Base-by-base conservation (phyloP, 2,113 vertebrate genomes). In the Pagrus major region DNA sequence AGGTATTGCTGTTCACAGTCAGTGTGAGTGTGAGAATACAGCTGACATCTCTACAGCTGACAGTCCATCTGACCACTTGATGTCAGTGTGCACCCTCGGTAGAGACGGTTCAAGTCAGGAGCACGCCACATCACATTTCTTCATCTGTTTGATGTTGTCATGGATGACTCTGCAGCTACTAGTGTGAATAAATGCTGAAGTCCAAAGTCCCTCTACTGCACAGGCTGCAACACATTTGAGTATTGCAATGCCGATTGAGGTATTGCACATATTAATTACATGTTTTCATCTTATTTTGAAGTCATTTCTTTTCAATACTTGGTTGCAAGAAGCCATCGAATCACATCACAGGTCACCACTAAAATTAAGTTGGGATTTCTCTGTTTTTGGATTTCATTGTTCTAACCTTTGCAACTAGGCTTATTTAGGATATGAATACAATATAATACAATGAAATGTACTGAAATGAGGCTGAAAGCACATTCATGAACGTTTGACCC, bases 21-120 rank as follows among this genome's bases (percentile, higher is more conserved):
- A 23, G 0, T n/a, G n/a, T n/a, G 18, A 23, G 27, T 9, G 52
- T 33, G 58, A 27, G 58, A 18, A 16, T 15, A 25, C 2, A n/a
- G 25, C n/a, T n/a, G n/a, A n/a, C 54, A 27, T 5, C 20, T 59
- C 65, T 33, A n/a, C 61, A 54, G 73, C 37, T 75, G 74, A 83
- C 74, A 75, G 73, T 79, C 80, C 75, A 76, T 89, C 61, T 85
- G 85, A 86, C 89, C 88, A 88, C 91, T 87, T 86, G 88, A 90
- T 91, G 88, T 92, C 90, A 92, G 87, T 88, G 90, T 91, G 81
- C 78, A 70, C 71, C 83, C 56, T 86, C 4, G 1, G 20, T 83
- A 77, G 64, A 82, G 69, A 16, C 35, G 27, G 54, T 81, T 81
- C 21, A 44, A 10, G 52, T 56, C 85, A 27, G 58, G 35, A 71